Percentiles rank a stretch among this genome's conserved stretches.
phyloP scores from a whole-genome alignment of 2,888 invertebrate species.

The Steinernema carpocapsae region DNA sequence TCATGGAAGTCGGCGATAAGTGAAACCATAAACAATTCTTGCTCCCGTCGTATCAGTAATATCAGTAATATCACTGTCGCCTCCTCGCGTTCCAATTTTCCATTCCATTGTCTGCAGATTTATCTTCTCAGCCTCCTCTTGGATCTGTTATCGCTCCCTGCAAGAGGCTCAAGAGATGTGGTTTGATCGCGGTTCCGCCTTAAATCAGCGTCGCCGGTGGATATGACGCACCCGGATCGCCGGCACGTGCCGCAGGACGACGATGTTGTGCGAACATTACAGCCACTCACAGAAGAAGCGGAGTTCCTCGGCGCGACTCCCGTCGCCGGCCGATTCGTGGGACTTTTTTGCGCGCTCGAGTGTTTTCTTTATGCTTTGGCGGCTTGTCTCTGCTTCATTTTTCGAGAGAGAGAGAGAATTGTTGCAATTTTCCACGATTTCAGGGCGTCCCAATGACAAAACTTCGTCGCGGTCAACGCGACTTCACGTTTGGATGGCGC shows the following conservation, averaged over 20 bases:
- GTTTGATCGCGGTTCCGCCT: neutral
- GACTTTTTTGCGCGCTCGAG: no score
- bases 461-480: conserved; percentile 26
- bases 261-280: neutral
- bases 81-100: neutral
- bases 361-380: no score
- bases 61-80: no score
- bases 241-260: neutral
- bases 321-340: no score
- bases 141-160: neutral
- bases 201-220: neutral
- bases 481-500: conserved; percentile 36
- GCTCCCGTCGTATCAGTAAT: neutral
- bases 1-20: neutral
- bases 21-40: conserved; percentile 28
- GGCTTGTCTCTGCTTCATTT: neutral
- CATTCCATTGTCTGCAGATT: neutral
- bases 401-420: neutral
- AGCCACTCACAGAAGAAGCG: neutral
- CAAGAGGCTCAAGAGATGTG: neutral
- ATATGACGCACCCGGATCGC: neutral
- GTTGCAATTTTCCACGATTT: neutral
- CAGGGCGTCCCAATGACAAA: conserved; percentile 17
- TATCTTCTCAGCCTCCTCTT: neutral
- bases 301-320: no score